These are phyloP conservation scores for Volucella bombylans DNA, from an alignment of 2,888 invertebrate species.

Conservation along the genomic window DNA sequence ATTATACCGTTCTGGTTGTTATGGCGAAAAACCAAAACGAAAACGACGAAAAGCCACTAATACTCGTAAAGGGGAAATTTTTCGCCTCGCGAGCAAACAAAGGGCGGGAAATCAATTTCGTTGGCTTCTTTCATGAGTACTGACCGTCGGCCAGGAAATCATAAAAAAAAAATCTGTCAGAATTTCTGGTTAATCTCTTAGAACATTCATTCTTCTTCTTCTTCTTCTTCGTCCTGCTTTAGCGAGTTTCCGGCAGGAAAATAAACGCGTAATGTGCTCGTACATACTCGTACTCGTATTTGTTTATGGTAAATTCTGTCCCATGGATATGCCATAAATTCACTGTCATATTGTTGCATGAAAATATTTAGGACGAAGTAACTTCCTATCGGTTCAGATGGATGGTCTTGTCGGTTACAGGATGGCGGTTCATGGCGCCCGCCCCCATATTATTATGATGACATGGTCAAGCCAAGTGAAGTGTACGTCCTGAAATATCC, in stretches of 20 bases:
- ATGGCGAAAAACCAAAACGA: slow-evolving; percentile 13
- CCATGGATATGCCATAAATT: not conserved
- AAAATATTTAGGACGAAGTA: slow-evolving; percentile 20
- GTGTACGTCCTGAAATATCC: slow-evolving; percentile 3
- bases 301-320: not conserved
- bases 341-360: slow-evolving; percentile 1
- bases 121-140: slow-evolving; percentile 1
- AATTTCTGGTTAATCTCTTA: not conserved
- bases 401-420: slow-evolving; percentile 7
- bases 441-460: slow-evolving; percentile 15
- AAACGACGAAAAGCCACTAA: slow-evolving; percentile 23
- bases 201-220: not conserved
- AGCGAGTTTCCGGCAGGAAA: not conserved
- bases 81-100: slow-evolving; percentile 21
- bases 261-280: not conserved
- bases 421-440: not conserved
- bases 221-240: not conserved
- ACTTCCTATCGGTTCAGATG: slow-evolving; percentile 15
- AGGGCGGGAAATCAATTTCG: slow-evolving; percentile 19
- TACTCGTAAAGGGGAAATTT: slow-evolving; percentile 37
- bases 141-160: slow-evolving; percentile 35
- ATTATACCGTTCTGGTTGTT: slow-evolving; percentile 30
- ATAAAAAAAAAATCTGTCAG: not conserved
- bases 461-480: slow-evolving; percentile 46
- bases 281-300: too few relatives aligned